A percentile compares a stretch with the other conserved stretches of the same genome.
Evolutionary conservation across 2,888 invertebrate species (phyloP).

Genomic region (Leptura quadrifasciata): DNA sequence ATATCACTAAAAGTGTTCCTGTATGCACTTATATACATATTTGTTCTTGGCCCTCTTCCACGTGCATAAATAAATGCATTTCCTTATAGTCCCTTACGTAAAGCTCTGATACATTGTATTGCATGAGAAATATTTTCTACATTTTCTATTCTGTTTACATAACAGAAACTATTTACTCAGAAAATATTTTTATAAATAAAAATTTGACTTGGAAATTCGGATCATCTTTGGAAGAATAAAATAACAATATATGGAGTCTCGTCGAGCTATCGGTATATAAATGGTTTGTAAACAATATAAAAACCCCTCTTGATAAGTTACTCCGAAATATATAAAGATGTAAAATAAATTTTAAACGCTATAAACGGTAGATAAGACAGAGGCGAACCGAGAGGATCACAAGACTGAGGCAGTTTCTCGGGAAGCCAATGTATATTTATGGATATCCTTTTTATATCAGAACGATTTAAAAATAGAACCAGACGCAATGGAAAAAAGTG

Average conservation of each 20-base stretch:
- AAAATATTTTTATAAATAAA: slow-evolving; percentile 40
- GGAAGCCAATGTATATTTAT: slow-evolving; percentile 10
- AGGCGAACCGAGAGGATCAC: background rate
- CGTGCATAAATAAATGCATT: slow-evolving; percentile 35
- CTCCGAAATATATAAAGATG: slow-evolving; percentile 14
- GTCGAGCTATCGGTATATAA: slow-evolving; percentile 24
- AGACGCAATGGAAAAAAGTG: background rate
- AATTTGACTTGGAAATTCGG: slow-evolving; percentile 48
- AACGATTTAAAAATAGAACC: background rate
- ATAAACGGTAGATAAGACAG: slow-evolving; percentile 30
- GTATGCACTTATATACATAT: slow-evolving; percentile 19
- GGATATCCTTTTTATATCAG: slow-evolving; percentile 11
- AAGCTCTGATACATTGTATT: slow-evolving; percentile 17
- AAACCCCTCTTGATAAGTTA: slow-evolving; percentile 16
- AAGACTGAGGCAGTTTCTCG: background rate
- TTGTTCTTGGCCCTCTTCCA: slow-evolving; percentile 16
- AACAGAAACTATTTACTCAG: slow-evolving; percentile 27
- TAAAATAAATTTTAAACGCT: slow-evolving; percentile 27
- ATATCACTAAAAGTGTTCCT: slow-evolving; percentile 16
- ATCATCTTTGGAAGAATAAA: slow-evolving; percentile 26
- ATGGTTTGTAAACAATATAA: slow-evolving; percentile 35
- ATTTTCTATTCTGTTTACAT: slow-evolving; percentile 33
- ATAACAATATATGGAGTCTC: slow-evolving; percentile 13
- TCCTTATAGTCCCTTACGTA: slow-evolving; percentile 24
- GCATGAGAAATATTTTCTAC: slow-evolving; percentile 29